phyloP scores from a whole-genome alignment of 1,140 invertebrate genomes.

The Bombus difficillimus region DNA sequence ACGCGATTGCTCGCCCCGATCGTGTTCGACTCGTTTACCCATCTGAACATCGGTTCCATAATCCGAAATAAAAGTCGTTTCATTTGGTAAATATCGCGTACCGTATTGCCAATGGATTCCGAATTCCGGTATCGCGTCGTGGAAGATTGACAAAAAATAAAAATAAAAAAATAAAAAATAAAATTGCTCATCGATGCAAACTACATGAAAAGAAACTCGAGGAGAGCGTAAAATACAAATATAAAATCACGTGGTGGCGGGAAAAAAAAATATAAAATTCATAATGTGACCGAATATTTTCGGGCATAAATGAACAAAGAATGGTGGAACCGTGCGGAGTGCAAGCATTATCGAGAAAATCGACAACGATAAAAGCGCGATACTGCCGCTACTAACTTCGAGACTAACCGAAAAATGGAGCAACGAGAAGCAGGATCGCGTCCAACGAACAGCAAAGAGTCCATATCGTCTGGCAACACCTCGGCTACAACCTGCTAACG shows the following conservation, averaged over 20 bases:
- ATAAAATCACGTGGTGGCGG: neutral
- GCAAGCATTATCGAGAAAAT: neutral
- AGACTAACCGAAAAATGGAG: neutral
- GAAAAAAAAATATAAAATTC: neutral
- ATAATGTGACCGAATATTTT: neutral
- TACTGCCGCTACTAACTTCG: too few species aligned
- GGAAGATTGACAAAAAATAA: neutral
- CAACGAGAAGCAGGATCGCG: neutral
- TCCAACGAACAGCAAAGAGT: slow-evolving; percentile 32
- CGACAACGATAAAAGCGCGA: neutral
- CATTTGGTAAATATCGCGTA: slow-evolving; percentile 40
- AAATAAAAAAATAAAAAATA: neutral
- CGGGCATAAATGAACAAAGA: neutral
- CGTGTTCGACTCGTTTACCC: slow-evolving; percentile 22
- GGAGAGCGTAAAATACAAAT: neutral
- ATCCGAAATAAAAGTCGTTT: slow-evolving; percentile 64
- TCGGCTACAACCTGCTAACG: slow-evolving; percentile 49
- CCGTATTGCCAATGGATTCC: too few species aligned
- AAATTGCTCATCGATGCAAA: neutral
- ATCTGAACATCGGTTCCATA: slow-evolving; percentile 19
- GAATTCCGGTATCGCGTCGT: too few species aligned
- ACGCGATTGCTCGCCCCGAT: slow-evolving; percentile 45
- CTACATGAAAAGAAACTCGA: neutral
- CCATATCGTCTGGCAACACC: slow-evolving; percentile 30
- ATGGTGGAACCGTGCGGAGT: neutral